These are phyloP conservation scores for Leptothorax acervorum DNA, from an alignment of 2,888 invertebrate genomes.

Conservation along the genomic window DNA sequence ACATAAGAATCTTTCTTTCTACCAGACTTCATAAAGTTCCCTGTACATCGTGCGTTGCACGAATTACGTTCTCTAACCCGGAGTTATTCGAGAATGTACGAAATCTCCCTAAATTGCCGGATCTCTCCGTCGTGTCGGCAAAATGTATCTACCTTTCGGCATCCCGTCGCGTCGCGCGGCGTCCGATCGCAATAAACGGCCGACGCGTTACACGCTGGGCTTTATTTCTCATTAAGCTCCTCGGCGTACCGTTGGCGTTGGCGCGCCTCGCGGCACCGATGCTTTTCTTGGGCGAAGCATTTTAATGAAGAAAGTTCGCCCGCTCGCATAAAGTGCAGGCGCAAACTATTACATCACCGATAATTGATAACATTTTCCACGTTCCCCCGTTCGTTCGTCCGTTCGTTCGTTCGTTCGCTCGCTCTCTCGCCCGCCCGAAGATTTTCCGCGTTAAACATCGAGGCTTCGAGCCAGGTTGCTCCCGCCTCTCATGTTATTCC, in stretches of 20 bases:
- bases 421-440: constrained; percentile 13
- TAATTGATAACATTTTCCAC: constrained; percentile 56
- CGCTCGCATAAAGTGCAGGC: constrained; percentile 52
- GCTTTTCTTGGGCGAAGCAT: constrained; percentile 50
- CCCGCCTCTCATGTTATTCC: constrained; percentile 17
- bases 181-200: constrained; percentile 48
- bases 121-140: constrained; percentile 37
- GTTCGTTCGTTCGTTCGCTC: not conserved
- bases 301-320: constrained; percentile 54
- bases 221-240: constrained; percentile 54
- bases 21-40: not conserved
- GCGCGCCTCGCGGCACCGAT: constrained; percentile 21
- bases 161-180: constrained; percentile 9
- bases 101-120: not conserved
- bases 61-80: not conserved
- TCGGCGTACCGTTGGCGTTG: not conserved
- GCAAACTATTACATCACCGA: constrained; percentile 56
- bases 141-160: constrained; percentile 25
- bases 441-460: constrained; percentile 44
- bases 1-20: too few relatives aligned
- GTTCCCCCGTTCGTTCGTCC: not conserved
- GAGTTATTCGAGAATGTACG: not conserved
- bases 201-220: constrained; percentile 31
- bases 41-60: not conserved
- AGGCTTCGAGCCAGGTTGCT: not conserved